These are phyloP conservation scores for Argyrosomus regius DNA, from an alignment of 2,797 vertebrate genomes.

Conservation along the genomic window DNA sequence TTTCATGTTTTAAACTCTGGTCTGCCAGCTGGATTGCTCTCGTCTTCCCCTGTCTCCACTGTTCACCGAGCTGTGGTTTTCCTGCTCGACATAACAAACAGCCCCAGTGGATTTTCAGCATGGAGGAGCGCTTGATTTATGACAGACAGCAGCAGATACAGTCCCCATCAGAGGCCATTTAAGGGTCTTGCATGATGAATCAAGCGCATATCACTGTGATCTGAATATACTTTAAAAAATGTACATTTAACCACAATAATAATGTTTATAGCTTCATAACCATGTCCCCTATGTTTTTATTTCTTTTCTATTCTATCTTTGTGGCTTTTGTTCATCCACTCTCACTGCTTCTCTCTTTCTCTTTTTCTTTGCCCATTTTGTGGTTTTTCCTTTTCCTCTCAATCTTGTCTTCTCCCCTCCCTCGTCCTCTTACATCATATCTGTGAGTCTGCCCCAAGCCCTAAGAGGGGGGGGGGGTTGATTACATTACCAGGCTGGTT, in stretches of 20 bases:
- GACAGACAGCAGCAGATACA: constrained; percentile 14
- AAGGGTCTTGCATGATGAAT: constrained; percentile 17
- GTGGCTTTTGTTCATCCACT: constrained; percentile 21
- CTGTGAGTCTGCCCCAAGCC: constrained; percentile 19
- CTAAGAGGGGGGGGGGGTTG: constrained; percentile 1
- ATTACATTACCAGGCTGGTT: constrained; percentile 65
- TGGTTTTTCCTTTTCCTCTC: constrained; percentile 47
- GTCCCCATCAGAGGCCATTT: constrained; percentile 15
- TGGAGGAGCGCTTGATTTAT: constrained; percentile 54
- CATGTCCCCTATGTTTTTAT: not conserved
- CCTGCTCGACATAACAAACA: constrained; percentile 44
- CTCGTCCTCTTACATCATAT: constrained; percentile 45
- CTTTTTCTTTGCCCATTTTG: constrained; percentile 35
- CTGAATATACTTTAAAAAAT: constrained; percentile 13
- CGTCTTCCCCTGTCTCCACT: constrained; percentile 22
- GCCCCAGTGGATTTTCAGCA: constrained; percentile 41
- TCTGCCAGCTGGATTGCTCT: constrained; percentile 31
- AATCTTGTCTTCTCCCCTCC: not conserved
- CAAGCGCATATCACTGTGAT: constrained; percentile 14
- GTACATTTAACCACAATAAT: constrained; percentile 44
- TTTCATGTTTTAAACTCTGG: not conserved
- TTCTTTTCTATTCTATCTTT: constrained; percentile 1
- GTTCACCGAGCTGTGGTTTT: constrained; percentile 44
- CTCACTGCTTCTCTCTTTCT: constrained; percentile 12
- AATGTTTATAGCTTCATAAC: constrained; percentile 13